Conservation (phyloP, 2,113 vertebrate species). For the Enhydra lutris region DNA sequence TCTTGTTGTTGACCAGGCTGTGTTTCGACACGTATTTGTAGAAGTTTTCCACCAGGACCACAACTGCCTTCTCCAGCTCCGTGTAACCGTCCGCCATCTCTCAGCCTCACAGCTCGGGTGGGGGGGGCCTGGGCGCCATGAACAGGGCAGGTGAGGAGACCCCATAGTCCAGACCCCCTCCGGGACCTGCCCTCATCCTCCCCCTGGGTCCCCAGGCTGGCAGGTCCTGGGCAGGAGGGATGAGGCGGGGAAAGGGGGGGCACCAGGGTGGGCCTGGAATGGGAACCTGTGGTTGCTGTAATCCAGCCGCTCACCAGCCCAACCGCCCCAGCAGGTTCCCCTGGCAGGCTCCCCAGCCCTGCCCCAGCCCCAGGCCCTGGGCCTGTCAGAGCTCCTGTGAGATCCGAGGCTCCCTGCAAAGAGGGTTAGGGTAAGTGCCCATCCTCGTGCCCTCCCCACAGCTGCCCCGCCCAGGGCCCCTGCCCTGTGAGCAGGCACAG, state of each 20-base stretch:
- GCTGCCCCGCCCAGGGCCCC: background rate
- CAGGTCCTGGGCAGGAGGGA: background rate
- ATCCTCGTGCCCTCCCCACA: background rate
- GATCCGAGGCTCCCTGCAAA: slow-evolving; percentile 12
- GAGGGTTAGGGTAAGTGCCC: background rate
- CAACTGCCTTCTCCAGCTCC: slow-evolving; percentile 83
- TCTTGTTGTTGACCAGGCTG: slow-evolving; percentile 82
- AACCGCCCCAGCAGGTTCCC: slow-evolving; percentile 61
- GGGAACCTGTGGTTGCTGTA: slow-evolving; percentile 44
- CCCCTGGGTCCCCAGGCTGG: background rate
- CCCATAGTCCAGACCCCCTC: background rate
- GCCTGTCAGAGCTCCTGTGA: background rate
- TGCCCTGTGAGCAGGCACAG: background rate
- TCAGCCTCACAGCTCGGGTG: background rate
- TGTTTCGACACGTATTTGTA: slow-evolving; percentile 82
- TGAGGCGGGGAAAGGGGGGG: background rate
- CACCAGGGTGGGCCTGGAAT: background rate
- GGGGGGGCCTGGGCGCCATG: background rate
- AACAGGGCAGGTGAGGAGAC: background rate
- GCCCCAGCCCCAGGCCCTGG: slow-evolving; percentile 38
- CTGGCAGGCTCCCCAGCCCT: slow-evolving; percentile 55
- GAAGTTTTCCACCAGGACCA: slow-evolving; percentile 85
- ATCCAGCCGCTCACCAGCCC: slow-evolving; percentile 39
- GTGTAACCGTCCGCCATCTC: slow-evolving; percentile 74
- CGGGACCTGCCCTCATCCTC: background rate